Evolutionary conservation across 1,140 invertebrate genomes (phyloP).

Genomic region (Ceratina japonica): DNA sequence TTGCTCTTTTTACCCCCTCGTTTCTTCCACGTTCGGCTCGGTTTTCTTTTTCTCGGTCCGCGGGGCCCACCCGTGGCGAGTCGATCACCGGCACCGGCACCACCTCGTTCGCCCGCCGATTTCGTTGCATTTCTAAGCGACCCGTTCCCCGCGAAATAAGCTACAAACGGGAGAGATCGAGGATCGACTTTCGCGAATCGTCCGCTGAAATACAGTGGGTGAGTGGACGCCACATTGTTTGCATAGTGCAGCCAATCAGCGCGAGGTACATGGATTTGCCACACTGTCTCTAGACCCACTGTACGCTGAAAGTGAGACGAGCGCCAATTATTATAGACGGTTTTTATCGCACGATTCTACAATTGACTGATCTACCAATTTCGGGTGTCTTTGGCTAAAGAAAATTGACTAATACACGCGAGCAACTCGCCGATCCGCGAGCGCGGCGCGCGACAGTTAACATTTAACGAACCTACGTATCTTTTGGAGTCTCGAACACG

Average conservation of each 20-base stretch:
- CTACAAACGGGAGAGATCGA: no score
- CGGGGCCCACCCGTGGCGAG: slow-evolving; percentile 65
- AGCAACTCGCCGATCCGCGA: not conserved
- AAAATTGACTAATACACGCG: not conserved
- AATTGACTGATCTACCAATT: not conserved
- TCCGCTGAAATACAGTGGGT: no score
- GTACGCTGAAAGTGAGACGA: no score
- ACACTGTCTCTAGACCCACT: no score
- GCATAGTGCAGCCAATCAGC: no score
- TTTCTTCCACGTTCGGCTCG: slow-evolving; percentile 16
- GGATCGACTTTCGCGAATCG: no score
- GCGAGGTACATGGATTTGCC: no score
- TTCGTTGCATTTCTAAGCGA: slow-evolving; percentile 67
- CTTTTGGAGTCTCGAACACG: not conserved
- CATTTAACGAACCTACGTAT: slow-evolving; percentile 4
- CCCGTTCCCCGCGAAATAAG: not conserved
- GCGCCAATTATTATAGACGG: not conserved
- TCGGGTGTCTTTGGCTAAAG: not conserved
- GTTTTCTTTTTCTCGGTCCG: slow-evolving; percentile 50
- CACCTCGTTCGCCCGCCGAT: slow-evolving; percentile 58
- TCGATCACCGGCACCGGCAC: slow-evolving; percentile 51
- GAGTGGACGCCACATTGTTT: no score
- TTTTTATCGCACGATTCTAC: no score
- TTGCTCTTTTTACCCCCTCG: slow-evolving; percentile 39
- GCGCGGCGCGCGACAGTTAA: not conserved